Conservation (phyloP, 2,888 invertebrate genomes). For the Drosophila flavopinicola region DNA sequence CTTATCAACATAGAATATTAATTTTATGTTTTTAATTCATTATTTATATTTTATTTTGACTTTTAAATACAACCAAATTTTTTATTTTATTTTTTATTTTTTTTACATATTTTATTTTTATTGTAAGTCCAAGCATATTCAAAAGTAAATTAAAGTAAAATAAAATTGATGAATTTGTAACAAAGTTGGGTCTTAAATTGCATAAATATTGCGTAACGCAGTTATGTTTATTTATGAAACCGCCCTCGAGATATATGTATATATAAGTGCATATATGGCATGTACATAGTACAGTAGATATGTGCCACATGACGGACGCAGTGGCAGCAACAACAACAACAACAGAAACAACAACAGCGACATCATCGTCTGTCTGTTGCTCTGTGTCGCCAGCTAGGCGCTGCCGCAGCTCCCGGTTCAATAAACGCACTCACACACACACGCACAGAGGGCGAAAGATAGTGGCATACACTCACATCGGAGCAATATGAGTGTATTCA, state of each 20-base stretch:
- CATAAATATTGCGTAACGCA: background rate
- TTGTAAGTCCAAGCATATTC: too few relatives aligned
- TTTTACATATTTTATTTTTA: too few relatives aligned
- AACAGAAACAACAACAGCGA: conserved; percentile 25
- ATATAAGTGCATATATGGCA: conserved; percentile 13
- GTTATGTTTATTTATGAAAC: conserved; percentile 35
- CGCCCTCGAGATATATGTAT: conserved; percentile 38
- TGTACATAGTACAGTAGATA: conserved; percentile 38
- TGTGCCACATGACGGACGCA: conserved; percentile 52
- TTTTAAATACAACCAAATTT: too few relatives aligned
- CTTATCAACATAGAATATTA: too few relatives aligned
- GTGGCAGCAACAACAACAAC: conserved; percentile 18
- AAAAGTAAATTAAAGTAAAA: too few relatives aligned
- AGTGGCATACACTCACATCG: conserved; percentile 23
- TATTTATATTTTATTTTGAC: too few relatives aligned
- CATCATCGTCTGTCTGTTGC: conserved; percentile 50
- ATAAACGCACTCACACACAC: conserved; percentile 56
- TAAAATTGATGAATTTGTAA: background rate
- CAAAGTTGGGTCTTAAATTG: conserved; percentile 1
- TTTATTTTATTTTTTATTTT: too few relatives aligned
- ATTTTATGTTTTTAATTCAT: too few relatives aligned
- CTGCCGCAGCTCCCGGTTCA: conserved; percentile 65
- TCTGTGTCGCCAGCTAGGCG: conserved; percentile 72
- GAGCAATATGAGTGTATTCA: conserved; percentile 45
- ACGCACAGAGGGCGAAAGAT: conserved; percentile 13